Percentiles rank a stretch among this genome's conserved stretches.
phyloP scores from a whole-genome alignment of 2,888 invertebrate genomes.

The Sarcophaga rosellei region DNA sequence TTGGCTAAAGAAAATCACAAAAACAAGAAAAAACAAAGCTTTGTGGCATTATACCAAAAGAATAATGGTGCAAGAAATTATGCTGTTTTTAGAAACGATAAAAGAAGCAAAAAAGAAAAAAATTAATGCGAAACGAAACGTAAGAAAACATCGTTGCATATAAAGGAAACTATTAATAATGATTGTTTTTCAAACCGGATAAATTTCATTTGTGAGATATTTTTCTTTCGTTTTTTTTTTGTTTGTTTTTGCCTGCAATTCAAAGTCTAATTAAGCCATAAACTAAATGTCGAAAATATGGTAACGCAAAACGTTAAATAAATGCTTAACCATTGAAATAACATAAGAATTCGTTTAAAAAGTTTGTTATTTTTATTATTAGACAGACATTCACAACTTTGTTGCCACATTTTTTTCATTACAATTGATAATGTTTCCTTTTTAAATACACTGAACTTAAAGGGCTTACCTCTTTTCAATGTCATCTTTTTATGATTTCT shows the following conservation, averaged over 20 bases:
- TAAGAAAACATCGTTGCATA: conserved; percentile 38
- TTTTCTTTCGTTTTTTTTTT: neutral
- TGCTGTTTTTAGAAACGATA: conserved; percentile 16
- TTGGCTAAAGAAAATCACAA: neutral
- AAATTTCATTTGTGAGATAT: conserved; percentile 49
- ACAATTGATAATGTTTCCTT: too few relatives aligned
- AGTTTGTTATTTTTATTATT: too few relatives aligned
- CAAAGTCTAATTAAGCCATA: conserved; percentile 50
- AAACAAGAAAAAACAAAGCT: conserved; percentile 24
- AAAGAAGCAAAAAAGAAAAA: neutral
- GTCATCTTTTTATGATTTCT: too few relatives aligned
- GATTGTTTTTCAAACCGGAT: conserved; percentile 55
- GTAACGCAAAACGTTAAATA: conserved; percentile 6
- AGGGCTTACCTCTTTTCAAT: too few relatives aligned
- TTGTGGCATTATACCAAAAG: conserved; percentile 4
- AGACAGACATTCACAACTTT: too few relatives aligned
- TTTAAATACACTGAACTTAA: too few relatives aligned
- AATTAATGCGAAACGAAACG: neutral
- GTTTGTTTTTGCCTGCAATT: neutral
- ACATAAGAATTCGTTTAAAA: too few relatives aligned
- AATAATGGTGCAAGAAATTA: conserved; percentile 38
- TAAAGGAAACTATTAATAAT: conserved; percentile 61
- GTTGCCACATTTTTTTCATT: too few relatives aligned
- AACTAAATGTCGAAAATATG: conserved; percentile 30
- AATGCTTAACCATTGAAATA: conserved; percentile 27